Percentiles rank a stretch among this genome's conserved stretches.
Evolutionary conservation across 2,113 vertebrate species (phyloP).

Genomic region (Tupaia chinensis): DNA sequence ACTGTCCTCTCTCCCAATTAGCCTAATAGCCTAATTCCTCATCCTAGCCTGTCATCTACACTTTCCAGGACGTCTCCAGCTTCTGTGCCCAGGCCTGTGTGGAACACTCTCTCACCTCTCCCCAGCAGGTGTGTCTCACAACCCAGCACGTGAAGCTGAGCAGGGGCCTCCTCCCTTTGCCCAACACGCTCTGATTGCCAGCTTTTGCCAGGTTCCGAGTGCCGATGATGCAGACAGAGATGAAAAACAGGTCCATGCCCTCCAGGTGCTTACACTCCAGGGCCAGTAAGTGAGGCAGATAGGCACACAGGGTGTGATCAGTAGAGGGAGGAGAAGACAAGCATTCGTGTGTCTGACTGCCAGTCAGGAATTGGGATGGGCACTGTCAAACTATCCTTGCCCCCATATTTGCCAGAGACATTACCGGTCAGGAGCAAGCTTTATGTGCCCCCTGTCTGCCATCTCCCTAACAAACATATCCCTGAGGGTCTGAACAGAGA

Average conservation of each 20-base stretch:
- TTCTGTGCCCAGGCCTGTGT: not conserved
- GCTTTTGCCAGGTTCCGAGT: not conserved
- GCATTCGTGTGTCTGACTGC: not conserved
- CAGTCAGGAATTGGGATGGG: not conserved
- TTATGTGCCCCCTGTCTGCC: not conserved
- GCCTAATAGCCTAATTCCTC: not conserved
- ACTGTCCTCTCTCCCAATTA: not conserved
- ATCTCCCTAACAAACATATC: not conserved
- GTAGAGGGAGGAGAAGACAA: not conserved
- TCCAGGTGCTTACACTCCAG: not conserved
- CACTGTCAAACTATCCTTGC: not conserved
- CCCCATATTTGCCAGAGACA: not conserved
- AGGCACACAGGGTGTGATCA: not conserved
- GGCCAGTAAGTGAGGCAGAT: not conserved
- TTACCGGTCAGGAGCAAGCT: not conserved
- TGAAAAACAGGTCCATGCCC: not conserved
- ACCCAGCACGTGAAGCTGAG: not conserved
- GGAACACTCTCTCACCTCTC: not conserved
- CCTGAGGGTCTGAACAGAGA: not conserved
- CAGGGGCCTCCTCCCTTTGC: not conserved
- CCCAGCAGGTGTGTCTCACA: not conserved
- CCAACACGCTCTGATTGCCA: not conserved
- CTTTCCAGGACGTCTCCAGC: not conserved
- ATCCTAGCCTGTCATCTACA: not conserved
- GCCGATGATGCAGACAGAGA: not conserved